A percentile compares a stretch with the other conserved stretches of the same genome.
Evolutionary conservation across 2,888 invertebrate genomes (phyloP).

Genomic region (Ectobius pallidus): DNA sequence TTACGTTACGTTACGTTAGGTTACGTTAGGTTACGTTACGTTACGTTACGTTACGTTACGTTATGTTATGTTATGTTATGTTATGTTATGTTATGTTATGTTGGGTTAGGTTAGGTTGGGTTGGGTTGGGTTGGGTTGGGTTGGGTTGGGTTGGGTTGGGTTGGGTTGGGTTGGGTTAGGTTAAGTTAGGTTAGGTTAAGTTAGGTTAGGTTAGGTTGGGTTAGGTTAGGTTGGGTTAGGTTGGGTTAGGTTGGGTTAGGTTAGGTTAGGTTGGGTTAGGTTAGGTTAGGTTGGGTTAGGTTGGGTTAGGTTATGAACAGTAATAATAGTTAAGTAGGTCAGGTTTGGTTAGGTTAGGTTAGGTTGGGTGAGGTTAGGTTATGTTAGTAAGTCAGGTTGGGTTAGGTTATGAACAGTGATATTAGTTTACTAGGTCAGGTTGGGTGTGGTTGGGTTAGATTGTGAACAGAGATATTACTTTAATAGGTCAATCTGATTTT

Average conservation of each 20-base stretch:
- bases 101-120: too few species aligned
- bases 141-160: slow-evolving; percentile 19
- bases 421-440: too few species aligned
- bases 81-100: neutral
- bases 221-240: neutral
- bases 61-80: neutral
- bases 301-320: too few species aligned
- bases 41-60: neutral
- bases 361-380: neutral
- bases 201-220: neutral
- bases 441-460: too few species aligned
- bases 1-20: neutral
- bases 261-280: neutral
- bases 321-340: too few species aligned
- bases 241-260: neutral
- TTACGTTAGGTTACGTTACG: neutral
- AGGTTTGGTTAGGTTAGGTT: neutral
- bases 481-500: too few species aligned
- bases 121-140: slow-evolving; percentile 18
- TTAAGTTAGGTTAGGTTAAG: neutral
- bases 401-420: too few species aligned
- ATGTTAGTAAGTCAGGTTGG: too few species aligned
- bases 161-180: neutral
- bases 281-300: neutral
- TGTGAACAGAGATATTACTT: too few species aligned